A percentile compares a stretch with the other conserved stretches of the same genome.
Conservation (phyloP, 2,797 vertebrate species). For the Anguilla obscura region DNA sequence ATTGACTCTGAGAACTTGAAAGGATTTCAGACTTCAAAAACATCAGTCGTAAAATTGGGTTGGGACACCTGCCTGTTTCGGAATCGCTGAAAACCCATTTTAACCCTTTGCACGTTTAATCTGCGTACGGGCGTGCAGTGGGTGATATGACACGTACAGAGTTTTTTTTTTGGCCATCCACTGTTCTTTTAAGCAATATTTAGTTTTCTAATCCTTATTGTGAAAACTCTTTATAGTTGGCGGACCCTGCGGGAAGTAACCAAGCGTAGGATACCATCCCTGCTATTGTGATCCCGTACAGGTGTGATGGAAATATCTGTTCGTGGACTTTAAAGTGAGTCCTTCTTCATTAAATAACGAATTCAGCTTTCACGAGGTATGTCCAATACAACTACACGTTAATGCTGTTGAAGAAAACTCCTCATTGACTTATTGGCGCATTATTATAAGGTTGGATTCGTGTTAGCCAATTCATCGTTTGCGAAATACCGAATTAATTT, state of each 20-base stretch:
- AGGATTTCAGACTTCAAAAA: slow-evolving; percentile 74
- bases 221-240: not conserved
- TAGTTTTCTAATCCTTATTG: not conserved
- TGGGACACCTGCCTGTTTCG: slow-evolving; percentile 92
- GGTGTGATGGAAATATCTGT: not conserved
- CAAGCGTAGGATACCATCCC: not conserved
- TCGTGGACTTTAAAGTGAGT: not conserved
- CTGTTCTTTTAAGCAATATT: not conserved
- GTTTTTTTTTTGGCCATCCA: not conserved
- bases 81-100: slow-evolving; percentile 79
- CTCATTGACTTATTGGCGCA: not conserved
- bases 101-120: slow-evolving; percentile 83
- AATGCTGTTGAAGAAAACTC: not conserved
- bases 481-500: not conserved
- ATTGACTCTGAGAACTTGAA: slow-evolving; percentile 80
- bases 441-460: not conserved
- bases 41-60: slow-evolving; percentile 62
- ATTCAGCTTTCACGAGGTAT: not conserved
- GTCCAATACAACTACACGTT: not conserved
- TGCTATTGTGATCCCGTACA: not conserved
- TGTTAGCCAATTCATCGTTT: not conserved
- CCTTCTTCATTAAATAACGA: not conserved
- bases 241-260: not conserved
- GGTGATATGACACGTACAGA: not conserved
- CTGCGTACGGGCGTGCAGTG: not conserved